Percentiles rank a stretch among this genome's conserved stretches.
Conservation (phyloP, 2,113 vertebrate genomes). For the Lathamus discolor region DNA sequence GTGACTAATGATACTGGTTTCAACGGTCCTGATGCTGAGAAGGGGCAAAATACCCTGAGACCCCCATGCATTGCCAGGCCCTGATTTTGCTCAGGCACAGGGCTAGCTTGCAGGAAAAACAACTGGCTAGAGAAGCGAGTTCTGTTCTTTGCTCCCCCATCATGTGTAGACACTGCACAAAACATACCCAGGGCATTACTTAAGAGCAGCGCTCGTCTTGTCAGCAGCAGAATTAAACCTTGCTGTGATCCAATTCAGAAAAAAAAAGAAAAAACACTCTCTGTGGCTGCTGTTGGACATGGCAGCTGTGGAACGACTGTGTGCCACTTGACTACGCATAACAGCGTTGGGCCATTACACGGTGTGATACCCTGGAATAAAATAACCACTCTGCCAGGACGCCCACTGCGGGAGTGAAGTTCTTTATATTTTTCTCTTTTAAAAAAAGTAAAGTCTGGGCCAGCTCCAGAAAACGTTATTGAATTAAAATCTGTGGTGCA, state of each 20-base stretch:
- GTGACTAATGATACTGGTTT: not conserved
- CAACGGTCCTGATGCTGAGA: not conserved
- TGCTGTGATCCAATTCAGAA: not conserved
- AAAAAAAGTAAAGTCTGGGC: not conserved
- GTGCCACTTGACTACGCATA: not conserved
- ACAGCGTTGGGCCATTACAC: not conserved
- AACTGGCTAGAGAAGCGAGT: not conserved
- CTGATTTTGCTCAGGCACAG: not conserved
- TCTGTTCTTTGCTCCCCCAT: not conserved
- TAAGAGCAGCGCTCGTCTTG: not conserved
- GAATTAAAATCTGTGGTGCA: not conserved
- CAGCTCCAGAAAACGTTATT: not conserved
- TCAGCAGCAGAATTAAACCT: not conserved
- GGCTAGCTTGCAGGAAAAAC: not conserved
- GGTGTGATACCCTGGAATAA: not conserved
- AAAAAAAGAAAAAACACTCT: not conserved
- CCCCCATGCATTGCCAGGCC: not conserved
- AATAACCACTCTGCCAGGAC: not conserved
- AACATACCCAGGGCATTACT: accelerated
- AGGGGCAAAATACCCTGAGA: not conserved
- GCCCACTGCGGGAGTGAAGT: not conserved
- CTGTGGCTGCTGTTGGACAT: accelerated
- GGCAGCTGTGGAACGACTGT: not conserved
- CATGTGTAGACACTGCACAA: accelerated
- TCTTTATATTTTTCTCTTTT: not conserved